Percentiles rank a stretch among this genome's conserved stretches.
Evolutionary conservation across 2,797 vertebrate species (phyloP).

Genomic region (Hypotaenidia philippensis): DNA sequence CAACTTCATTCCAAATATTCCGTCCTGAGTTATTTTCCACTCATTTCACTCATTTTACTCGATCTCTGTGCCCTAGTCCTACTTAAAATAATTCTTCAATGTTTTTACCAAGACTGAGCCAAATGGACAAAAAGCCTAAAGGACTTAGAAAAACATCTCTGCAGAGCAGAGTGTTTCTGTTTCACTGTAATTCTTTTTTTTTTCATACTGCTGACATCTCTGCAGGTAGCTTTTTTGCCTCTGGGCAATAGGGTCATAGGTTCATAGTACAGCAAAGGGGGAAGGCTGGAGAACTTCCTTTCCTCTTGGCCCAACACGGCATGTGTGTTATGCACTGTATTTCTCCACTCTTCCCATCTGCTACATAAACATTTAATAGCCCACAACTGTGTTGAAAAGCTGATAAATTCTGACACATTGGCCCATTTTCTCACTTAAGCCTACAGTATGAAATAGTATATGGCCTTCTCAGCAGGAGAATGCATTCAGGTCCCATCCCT

Average conservation of each 20-base stretch:
- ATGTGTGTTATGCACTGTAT: neutral
- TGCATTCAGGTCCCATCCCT: neutral
- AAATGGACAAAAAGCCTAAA: constrained; percentile 32
- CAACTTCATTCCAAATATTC: constrained; percentile 1
- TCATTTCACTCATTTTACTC: constrained; percentile 15
- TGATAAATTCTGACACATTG: constrained; percentile 69
- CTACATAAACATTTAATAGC: constrained; percentile 71
- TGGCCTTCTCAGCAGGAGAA: neutral
- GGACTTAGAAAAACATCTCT: constrained; percentile 3
- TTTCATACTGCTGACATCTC: constrained; percentile 43
- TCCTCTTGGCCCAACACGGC: constrained; percentile 37
- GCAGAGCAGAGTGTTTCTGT: neutral
- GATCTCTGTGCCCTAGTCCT: neutral
- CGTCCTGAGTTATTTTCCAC: neutral
- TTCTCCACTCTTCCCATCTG: constrained; percentile 61
- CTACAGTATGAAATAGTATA: neutral
- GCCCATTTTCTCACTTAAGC: constrained; percentile 65
- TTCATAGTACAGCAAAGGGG: constrained; percentile 28
- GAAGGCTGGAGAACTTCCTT: constrained; percentile 47
- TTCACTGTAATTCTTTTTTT: constrained; percentile 23
- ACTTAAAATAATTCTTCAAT: neutral
- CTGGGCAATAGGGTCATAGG: constrained; percentile 26
- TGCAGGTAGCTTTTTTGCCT: constrained; percentile 68
- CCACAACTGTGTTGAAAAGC: constrained; percentile 59
- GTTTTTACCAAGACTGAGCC: neutral